A percentile compares a stretch with the other conserved stretches of the same genome.
Evolutionary conservation across 2,888 invertebrate species (phyloP).

Genomic region (Adineta ricciae): DNA sequence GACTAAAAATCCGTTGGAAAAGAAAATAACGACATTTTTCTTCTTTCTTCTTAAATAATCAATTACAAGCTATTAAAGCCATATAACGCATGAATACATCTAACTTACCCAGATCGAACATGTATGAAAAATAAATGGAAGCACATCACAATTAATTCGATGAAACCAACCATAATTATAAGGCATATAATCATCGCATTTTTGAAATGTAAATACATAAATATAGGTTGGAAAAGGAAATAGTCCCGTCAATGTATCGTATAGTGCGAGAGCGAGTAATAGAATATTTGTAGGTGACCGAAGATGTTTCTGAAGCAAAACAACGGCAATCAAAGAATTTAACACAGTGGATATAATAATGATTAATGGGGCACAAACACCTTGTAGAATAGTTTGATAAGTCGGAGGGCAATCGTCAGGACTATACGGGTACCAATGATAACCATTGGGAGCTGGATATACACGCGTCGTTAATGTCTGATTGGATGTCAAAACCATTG

Average conservation of each 20-base stretch:
- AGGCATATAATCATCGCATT: background rate
- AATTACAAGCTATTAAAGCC: background rate
- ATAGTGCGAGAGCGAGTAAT: slow-evolving; percentile 10
- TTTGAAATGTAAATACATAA: background rate
- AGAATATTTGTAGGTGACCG: slow-evolving; percentile 25
- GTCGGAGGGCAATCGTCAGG: background rate
- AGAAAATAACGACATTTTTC: background rate
- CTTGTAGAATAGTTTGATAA: background rate
- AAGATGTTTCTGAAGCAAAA: slow-evolving; percentile 7
- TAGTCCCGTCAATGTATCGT: slow-evolving; percentile 8
- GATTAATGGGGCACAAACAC: slow-evolving; percentile 6
- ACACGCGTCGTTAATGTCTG: background rate
- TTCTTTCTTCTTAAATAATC: background rate
- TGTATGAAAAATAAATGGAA: slow-evolving; percentile 23
- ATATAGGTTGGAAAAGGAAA: slow-evolving; percentile 2
- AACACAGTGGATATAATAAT: slow-evolving; percentile 22
- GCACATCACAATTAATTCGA: background rate
- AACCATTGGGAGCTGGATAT: background rate
- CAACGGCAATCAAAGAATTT: slow-evolving; percentile 22
- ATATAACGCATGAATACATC: background rate
- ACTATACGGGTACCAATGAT: background rate
- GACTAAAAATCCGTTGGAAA: background rate
- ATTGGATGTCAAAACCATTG: background rate
- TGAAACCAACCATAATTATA: background rate
- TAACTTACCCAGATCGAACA: slow-evolving; percentile 17